Evolutionary conservation across 2,113 vertebrate species (phyloP).

Genomic region (Phoenicopterus ruber): DNA sequence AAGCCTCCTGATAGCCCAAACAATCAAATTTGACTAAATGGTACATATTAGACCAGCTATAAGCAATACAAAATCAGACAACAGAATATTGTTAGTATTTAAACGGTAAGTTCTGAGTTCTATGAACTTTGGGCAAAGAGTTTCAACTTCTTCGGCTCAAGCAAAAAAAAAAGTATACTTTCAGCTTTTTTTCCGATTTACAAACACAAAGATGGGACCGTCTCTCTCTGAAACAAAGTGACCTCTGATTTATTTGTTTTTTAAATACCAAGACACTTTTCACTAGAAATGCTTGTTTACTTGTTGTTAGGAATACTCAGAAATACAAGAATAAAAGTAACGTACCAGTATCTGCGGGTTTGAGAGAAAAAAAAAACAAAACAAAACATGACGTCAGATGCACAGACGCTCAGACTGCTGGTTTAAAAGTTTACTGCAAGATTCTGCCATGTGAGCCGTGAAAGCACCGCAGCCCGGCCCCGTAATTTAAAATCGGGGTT

Average conservation of each 20-base stretch:
- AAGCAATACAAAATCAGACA: background rate
- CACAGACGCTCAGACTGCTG: background rate
- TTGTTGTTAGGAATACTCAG: background rate
- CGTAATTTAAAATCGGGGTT: fast-evolving
- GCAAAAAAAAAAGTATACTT: background rate
- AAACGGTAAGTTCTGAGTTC: background rate
- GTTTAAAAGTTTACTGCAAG: background rate
- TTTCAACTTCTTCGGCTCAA: background rate
- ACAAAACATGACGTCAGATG: background rate
- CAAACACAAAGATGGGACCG: background rate
- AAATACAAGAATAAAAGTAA: background rate
- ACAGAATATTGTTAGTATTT: background rate
- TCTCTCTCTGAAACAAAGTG: background rate
- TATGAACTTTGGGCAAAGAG: background rate
- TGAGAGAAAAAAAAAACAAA: background rate
- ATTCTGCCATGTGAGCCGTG: background rate
- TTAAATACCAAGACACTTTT: background rate
- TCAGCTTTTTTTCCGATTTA: background rate
- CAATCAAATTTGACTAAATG: background rate
- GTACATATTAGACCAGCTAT: background rate
- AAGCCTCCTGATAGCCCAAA: background rate
- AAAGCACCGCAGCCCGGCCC: background rate
- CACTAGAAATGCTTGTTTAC: background rate
- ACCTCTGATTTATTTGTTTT: background rate
- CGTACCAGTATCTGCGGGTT: fast-evolving